phyloP scores from a whole-genome alignment of 2,888 invertebrate species.

The Ryuthela nishihirai region DNA sequence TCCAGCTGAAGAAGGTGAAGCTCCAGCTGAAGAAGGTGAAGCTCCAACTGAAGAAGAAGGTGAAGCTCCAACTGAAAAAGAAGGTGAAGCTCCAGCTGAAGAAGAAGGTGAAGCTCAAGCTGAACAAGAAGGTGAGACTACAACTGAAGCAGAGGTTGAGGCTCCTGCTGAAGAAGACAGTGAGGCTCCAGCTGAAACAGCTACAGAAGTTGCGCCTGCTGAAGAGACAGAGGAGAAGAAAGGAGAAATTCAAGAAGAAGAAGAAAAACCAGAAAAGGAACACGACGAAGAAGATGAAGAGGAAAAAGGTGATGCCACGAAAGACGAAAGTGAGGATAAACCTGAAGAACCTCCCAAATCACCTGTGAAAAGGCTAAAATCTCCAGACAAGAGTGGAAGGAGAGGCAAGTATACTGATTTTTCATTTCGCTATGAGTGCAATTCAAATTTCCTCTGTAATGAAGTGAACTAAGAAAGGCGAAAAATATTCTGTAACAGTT shows the following conservation, averaged over 20 bases:
- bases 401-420: conserved; percentile 10
- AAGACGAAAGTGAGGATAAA: conserved; percentile 10
- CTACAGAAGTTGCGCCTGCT: background rate
- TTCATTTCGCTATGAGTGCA: too few species aligned
- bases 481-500: too few species aligned
- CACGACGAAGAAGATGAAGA: background rate
- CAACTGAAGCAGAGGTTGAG: background rate
- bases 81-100: too few species aligned
- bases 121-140: too few species aligned
- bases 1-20: background rate
- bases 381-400: conserved; percentile 27
- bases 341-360: conserved; percentile 18
- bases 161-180: background rate
- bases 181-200: background rate
- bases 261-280: background rate
- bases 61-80: too few species aligned
- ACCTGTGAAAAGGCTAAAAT: conserved; percentile 17
- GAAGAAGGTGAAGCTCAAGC: too few species aligned
- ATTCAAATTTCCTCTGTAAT: too few species aligned
- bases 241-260: background rate
- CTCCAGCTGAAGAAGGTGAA: background rate
- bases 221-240: background rate
- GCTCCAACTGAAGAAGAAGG: background rate
- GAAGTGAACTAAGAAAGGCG: too few species aligned
- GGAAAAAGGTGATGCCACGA: background rate